These are phyloP conservation scores for Nibea coibor DNA, from an alignment of 2,113 vertebrate genomes.

Conservation along the genomic window DNA sequence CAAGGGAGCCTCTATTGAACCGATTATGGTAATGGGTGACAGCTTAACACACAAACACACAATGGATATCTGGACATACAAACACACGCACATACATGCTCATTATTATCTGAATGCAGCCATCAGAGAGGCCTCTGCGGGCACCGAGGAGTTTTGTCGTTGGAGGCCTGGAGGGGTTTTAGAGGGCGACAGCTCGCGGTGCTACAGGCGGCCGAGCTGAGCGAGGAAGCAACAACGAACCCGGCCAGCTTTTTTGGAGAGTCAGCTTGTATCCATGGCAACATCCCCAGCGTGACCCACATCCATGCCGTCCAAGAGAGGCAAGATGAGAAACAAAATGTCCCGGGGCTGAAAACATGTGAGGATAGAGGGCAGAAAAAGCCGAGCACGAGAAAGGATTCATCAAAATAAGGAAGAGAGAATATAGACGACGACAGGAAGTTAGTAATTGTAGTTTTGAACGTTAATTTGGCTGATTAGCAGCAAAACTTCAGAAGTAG, in stretches of 20 bases:
- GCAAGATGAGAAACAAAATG: conserved; percentile 65
- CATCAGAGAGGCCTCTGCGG: not conserved
- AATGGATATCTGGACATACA: conserved; percentile 9
- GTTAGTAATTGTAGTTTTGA: not conserved
- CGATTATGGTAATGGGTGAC: conserved; percentile 44
- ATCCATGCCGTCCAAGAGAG: conserved; percentile 58
- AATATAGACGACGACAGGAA: not conserved
- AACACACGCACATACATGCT: conserved; percentile 12
- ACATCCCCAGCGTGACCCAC: conserved; percentile 71
- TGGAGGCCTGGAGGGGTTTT: not conserved
- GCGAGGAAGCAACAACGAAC: conserved; percentile 43
- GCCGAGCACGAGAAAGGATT: not conserved
- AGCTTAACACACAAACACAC: conserved; percentile 37
- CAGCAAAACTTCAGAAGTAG: too few species aligned
- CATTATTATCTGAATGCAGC: conserved; percentile 8
- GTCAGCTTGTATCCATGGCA: conserved; percentile 69
- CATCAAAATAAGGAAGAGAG: not conserved
- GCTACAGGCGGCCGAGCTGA: conserved; percentile 1
- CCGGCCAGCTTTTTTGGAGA: conserved; percentile 46
- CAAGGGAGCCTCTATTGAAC: conserved; percentile 62
- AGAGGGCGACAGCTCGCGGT: not conserved
- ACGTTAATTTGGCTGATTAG: too few species aligned
- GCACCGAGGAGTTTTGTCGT: not conserved
- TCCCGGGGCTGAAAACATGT: conserved; percentile 38
- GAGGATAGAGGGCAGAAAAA: not conserved